phyloP scores from a whole-genome alignment of 1,140 invertebrate species.

The Musca vetustissima region DNA sequence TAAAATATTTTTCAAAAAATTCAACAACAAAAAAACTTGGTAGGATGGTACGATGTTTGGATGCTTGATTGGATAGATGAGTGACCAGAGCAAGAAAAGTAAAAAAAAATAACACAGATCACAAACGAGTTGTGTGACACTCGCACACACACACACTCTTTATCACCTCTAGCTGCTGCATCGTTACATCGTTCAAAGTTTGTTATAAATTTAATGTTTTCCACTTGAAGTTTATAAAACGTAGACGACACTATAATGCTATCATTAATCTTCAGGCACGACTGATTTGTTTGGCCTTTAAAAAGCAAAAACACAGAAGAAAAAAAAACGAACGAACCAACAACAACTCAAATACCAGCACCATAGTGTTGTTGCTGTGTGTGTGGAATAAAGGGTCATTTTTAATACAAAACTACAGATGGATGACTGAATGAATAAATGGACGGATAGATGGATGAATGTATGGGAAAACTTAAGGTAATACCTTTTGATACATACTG shows the following conservation, averaged over 20 bases:
- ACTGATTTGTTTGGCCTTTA: conserved; percentile 54
- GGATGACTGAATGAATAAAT: neutral
- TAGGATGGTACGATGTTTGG: no score
- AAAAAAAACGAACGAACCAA: neutral
- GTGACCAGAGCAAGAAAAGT: no score
- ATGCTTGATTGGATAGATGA: no score
- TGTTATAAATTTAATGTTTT: conserved; percentile 22
- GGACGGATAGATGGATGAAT: neutral
- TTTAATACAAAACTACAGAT: conserved; percentile 20
- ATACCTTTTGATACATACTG: conserved; percentile 7
- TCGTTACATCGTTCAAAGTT: neutral
- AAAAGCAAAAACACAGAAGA: neutral
- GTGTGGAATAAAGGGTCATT: conserved; percentile 1
- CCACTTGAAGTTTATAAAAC: conserved; percentile 21
- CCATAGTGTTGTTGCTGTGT: no score
- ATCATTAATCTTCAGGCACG: conserved; percentile 55
- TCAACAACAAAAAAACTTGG: no score
- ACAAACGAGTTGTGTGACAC: no score
- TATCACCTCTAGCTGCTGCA: no score
- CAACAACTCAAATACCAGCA: neutral
- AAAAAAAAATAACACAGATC: no score
- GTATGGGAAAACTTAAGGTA: conserved; percentile 18
- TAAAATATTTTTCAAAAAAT: no score
- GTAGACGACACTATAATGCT: conserved; percentile 53
- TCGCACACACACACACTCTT: no score